Evolutionary conservation across 1,140 invertebrate genomes (phyloP), one percentile per base, ranked within the genome.

Genomic region (Drosophila pseudoobscura): DNA sequence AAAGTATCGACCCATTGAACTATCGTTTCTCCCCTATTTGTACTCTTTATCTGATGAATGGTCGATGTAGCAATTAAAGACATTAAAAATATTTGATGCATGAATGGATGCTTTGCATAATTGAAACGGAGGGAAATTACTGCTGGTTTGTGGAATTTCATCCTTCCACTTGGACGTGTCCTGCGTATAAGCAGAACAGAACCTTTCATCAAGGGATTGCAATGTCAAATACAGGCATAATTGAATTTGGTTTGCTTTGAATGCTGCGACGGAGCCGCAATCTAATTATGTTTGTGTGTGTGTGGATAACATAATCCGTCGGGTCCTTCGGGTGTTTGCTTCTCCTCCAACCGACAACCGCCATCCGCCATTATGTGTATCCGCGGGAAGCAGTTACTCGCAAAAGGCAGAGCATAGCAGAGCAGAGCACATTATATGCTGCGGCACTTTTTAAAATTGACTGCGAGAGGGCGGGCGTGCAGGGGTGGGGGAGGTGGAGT

Each of bases 361-460:
- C 29, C 26, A 29, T 29, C 1, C 26, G 26, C 26, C 29, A 39
- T 39, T 39, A 39, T 39, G 4, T 39, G 35, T 39, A 39, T 39
- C 35, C 35, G 35, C 35, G 35, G 4, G 11, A 13, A 39, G 11
- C 35, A 39, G 35, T 13, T 39, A 20, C 13, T 43, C 53, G 29
- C 44, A 62, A 66, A 78, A 82, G 24, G 44, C 55, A 61, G 54
- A 64, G 55, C 51, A 47, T 52, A 64, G 55, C 51, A 47, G 22
- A 50, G 60, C 50, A 39, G 20, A 46, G 31, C n/a, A 43, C 60
- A 62, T 62, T 66, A 49, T 54, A 41, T 45, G 53, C 51, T 60
- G 71, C 22, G 68, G 66, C 78, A 82, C 78, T 68, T 75, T 82
- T 78, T 52, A 68, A 87, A 87, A 85, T 88, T 87, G 80, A 88